These are phyloP conservation scores for Paedocypris micromegethes DNA, from an alignment of 2,797 vertebrate genomes.

Conservation along the genomic window DNA sequence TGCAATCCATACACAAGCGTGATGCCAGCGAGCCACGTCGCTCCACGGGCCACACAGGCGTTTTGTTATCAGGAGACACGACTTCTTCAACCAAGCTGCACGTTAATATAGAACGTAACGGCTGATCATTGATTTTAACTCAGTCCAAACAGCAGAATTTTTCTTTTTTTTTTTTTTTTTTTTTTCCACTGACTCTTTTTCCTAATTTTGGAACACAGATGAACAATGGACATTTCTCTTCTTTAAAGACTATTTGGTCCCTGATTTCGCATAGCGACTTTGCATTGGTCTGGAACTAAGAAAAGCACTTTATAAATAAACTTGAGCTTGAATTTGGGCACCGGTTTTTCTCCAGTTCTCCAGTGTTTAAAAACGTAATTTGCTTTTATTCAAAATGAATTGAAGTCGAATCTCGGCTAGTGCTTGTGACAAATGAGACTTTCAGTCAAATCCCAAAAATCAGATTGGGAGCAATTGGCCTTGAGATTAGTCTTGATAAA, in stretches of 20 bases:
- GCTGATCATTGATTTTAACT: slow-evolving; percentile 4
- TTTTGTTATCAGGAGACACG: slow-evolving; percentile 22
- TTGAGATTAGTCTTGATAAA: slow-evolving; percentile 17
- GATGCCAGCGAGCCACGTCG: slow-evolving; percentile 15
- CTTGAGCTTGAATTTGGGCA: too few species aligned
- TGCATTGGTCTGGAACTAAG: too few species aligned
- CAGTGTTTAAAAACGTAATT: too few species aligned
- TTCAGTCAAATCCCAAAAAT: slow-evolving; percentile 10
- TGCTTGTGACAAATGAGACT: slow-evolving; percentile 12
- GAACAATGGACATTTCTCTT: too few species aligned
- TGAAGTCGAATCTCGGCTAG: slow-evolving; percentile 1
- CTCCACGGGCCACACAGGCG: not conserved
- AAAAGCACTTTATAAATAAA: too few species aligned
- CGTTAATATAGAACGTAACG: slow-evolving; percentile 5
- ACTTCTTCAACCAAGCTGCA: not conserved
- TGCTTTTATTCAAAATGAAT: not conserved
- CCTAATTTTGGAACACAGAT: too few species aligned
- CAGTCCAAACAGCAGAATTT: too few species aligned
- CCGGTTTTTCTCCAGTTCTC: too few species aligned
- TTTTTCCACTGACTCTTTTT: too few species aligned
- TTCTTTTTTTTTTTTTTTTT: too few species aligned
- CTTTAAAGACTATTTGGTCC: too few species aligned
- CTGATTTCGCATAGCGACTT: too few species aligned
- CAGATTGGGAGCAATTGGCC: slow-evolving; percentile 7
- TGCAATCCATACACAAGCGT: slow-evolving; percentile 33